Evolutionary conservation across 2,797 vertebrate species (phyloP), one percentile per base, ranked within the genome.

Genomic region (Hydrocynus forskahlii): DNA sequence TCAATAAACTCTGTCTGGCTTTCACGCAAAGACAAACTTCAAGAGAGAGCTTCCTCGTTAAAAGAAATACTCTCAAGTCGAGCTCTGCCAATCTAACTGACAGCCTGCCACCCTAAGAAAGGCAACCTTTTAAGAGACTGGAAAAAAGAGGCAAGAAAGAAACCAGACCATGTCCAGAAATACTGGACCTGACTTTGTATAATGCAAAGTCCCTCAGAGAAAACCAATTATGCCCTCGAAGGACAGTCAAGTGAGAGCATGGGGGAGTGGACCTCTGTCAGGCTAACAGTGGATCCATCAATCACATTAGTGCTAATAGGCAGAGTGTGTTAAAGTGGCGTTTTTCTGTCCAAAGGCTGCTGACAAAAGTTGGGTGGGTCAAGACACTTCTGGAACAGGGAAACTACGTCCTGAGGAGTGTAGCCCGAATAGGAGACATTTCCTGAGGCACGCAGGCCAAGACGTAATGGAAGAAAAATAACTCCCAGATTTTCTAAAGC

Each of bases 1-100:
- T 85, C 62, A 40, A 54, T 84, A 81, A 86, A 88, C 70, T 19
- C 55, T 17, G 70, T 21, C 76, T 88, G 86, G 88, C 75, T 82
- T 83, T 12, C 29, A 87, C 40, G 82, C 57, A 76, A 78, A 84
- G 5, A 12, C 1, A 80, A 78, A 82, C 78, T 78, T 86, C 75
- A 85, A 76, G 76, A 81, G 76, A 80, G 80, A 25, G 81, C 71
- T 74, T 76, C 23, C 85, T 86, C 74, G 78, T 85, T 50, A 88
- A 87, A 84, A 60, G 1, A 35, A 71, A 12, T 1, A 0, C 16
- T 76, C 54, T 79, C 3, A 8, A 72, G 17, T 17, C 19, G 5
- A 64, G 45, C 25, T 64, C 16, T 13, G 66, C 7, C 12, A 67
- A 48, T 75, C 69, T 64, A 43, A 55, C 25, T 50, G 8, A 59